These are phyloP conservation scores for Albula goreensis DNA, from an alignment of 2,113 vertebrate genomes.

Conservation along the genomic window DNA sequence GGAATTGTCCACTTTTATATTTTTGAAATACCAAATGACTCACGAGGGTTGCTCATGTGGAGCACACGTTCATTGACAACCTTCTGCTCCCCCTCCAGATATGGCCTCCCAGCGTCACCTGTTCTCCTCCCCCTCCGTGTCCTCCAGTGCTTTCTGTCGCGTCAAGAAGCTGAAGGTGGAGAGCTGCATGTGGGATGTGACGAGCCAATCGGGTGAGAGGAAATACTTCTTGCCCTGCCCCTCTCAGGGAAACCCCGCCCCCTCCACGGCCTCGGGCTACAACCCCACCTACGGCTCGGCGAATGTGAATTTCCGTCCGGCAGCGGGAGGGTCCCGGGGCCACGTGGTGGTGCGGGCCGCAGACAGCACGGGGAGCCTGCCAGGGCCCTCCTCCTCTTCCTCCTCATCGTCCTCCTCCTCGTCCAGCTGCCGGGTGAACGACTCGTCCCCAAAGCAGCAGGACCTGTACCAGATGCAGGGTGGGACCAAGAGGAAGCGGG, in stretches of 20 bases:
- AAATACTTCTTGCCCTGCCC: conserved; percentile 86
- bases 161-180: conserved; percentile 98
- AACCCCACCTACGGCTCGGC: conserved; percentile 76
- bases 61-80: not conserved
- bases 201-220: conserved; percentile 80
- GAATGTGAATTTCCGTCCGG: conserved; percentile 73
- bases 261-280: conserved; percentile 77
- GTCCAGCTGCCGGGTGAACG: conserved; percentile 80
- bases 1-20: not conserved
- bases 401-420: conserved; percentile 60
- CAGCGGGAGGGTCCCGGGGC: conserved; percentile 76
- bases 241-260: conserved; percentile 71
- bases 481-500: conserved; percentile 95
- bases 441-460: conserved; percentile 72
- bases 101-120: conserved; percentile 97
- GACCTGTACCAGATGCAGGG: conserved; percentile 91
- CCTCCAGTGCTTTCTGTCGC: conserved; percentile 94
- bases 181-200: conserved; percentile 88
- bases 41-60: not conserved
- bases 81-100: conserved; percentile 49
- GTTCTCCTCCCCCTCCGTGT: conserved; percentile 94
- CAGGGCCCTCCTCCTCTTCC: conserved; percentile 65
- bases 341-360: conserved; percentile 93
- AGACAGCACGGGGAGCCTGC: conserved; percentile 86
- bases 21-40: not conserved